Base-by-base conservation (phyloP, 1,140 invertebrate genomes). In the Listronotus bonariensis region DNA sequence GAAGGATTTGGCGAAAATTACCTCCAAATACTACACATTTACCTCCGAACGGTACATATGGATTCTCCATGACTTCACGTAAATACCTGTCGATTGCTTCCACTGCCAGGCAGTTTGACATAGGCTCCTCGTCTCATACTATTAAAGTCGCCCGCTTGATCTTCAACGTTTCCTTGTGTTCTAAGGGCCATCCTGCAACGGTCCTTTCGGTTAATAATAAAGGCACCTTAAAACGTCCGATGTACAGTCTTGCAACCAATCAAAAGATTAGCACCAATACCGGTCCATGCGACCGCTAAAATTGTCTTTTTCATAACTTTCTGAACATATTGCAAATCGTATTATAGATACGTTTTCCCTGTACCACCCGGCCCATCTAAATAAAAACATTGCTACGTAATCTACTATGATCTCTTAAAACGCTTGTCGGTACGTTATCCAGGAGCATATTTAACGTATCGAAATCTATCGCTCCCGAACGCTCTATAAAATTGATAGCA, bases 111-210 rank as follows among this genome's bases (percentile, higher is more conserved):
- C 18, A 12, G 65, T 70, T 10, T 26, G 71, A 41, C 74, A 76
- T 76, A 5, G 70, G 68, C 1, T 70, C 73, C 61, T 78, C 76
- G 52, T 77, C 74, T 66, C 69, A 76, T 31, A 78, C 62, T 74
- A 56, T 72, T 42, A 77, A 26, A 48, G 60, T 12, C 14, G 32
- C 32, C 0, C 7, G 15, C 12, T 26, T 34, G 11, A 48, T 32
- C 6, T 14, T 10, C 6, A 15, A n/a, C 0, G 15, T 10, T 31
- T 6, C 14, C 8, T 46, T 11, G 11, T 15, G 5, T 18, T 56
- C 38, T 11, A 43, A 5, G 10, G 32, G 32, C 8, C 11, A 56
- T 32, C 34, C 32, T 5, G 41, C 32, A 3, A 43, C 20, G 8
- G 53, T 17, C 8, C 12, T 18, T 1, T 56, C 53, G 0, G n/a